Evolutionary conservation across 2,888 invertebrate genomes (phyloP), one percentile per base, ranked within the genome.

Genomic region (Cryptus viduatorius): DNA sequence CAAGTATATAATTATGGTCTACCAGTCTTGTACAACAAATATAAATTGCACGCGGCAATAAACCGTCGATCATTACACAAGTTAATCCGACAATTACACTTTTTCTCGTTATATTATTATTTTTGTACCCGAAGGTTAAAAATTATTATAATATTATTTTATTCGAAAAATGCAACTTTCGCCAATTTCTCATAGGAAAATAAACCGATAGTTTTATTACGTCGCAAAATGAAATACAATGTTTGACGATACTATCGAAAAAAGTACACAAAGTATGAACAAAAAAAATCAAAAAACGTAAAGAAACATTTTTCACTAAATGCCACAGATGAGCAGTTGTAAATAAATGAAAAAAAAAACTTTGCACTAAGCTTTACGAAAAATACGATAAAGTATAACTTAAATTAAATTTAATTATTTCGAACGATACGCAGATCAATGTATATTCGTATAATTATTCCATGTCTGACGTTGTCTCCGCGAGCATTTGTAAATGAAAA

Each of bases 11-110:
- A 56, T 24, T 24, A 56, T 24, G 24, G 56, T 56, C 24, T 24
- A 56, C 56, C 56, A 56, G 56, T 56, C 56, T 53, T 75, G 76
- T 67, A 29, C 10, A 69, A 29, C 10, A 69, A 69, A 78, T 56
- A 42, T 42, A 78, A 76, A 59, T 37, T 72, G 79, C 56, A 56
- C 56, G 24, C 56, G 56, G 53, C 65, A 56, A 72, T 31, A 56
- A 72, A 72, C 65, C 19, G 16, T 67, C 56, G 44, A n/a, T 67
- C 64, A 19, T 56, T 56, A 56, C 56, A 56, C 56, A 56, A 56
- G 19, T 19, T 24, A 24, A 56, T 56, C 8, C 19, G 24, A 24
- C 24, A 3, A 24, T 56, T 10, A 19, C 16, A 19, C 19, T 53
- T 19, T 53, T 19, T 53, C 53, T 19, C 53, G 19, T 53, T 53